These are phyloP conservation scores for Melanaphis sacchari DNA, from an alignment of 1,140 invertebrate species.

Conservation along the genomic window DNA sequence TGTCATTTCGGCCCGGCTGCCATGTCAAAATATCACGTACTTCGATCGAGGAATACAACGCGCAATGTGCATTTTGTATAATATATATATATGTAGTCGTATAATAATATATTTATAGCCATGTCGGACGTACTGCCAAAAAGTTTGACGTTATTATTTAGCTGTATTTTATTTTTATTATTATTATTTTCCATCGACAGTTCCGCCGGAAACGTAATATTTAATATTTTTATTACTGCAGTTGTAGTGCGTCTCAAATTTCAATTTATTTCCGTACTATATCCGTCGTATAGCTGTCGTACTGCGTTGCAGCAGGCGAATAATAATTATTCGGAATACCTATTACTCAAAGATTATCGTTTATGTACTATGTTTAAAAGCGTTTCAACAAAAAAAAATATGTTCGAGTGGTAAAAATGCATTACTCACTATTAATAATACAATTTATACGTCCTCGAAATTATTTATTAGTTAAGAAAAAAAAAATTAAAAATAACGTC, in stretches of 20 bases:
- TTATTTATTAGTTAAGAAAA: not conserved
- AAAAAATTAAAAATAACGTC: not conserved
- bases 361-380: too few species aligned
- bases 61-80: not conserved
- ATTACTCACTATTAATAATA: not conserved
- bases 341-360: not conserved
- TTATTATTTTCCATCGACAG: not conserved
- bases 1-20: not conserved
- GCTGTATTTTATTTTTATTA: not conserved
- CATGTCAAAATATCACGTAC: not conserved
- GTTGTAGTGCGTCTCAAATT: not conserved
- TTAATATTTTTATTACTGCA: not conserved
- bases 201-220: conserved; percentile 22
- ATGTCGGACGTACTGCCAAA: not conserved
- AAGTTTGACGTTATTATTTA: not conserved
- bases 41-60: not conserved
- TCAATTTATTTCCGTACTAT: not conserved
- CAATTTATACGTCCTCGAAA: conserved; percentile 2
- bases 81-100: not conserved
- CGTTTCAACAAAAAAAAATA: not conserved
- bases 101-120: not conserved
- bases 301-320: not conserved
- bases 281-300: not conserved
- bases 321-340: not conserved
- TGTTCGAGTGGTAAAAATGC: not conserved